Percentiles rank a stretch among this genome's conserved stretches.
These are phyloP conservation scores for Romanogobio albipinnatus DNA, from an alignment of 2,113 vertebrate genomes.

Conservation along the genomic window DNA sequence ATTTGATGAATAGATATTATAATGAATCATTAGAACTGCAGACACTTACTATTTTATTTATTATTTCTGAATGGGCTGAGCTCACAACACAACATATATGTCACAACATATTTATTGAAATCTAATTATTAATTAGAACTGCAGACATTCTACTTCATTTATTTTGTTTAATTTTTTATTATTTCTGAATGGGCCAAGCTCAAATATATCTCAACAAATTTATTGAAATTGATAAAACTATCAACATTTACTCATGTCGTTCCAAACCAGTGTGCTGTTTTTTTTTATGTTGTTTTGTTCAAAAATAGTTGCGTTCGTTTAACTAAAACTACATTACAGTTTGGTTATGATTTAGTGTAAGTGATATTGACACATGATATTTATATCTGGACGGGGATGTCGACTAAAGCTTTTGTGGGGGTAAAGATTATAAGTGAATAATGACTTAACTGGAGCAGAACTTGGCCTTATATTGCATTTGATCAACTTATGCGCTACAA, in stretches of 20 bases:
- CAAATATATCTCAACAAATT: not conserved
- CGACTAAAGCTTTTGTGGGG: not conserved
- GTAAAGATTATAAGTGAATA: too few species aligned
- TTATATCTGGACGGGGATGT: not conserved
- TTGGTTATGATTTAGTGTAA: not conserved
- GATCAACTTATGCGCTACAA: not conserved
- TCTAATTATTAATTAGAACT: too few species aligned
- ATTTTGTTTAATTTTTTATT: too few species aligned
- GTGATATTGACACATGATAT: not conserved
- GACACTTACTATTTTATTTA: too few species aligned
- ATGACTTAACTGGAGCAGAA: too few species aligned
- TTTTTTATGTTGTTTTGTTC: too few species aligned
- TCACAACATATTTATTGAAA: too few species aligned
- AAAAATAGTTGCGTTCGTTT: not conserved
- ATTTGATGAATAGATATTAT: too few species aligned
- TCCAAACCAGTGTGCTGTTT: not conserved
- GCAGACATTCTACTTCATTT: too few species aligned
- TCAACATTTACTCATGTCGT: not conserved
- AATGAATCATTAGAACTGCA: too few species aligned
- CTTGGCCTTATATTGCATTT: not conserved
- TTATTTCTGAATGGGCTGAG: not conserved
- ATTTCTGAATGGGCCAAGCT: not conserved
- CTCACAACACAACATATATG: too few species aligned
- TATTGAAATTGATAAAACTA: conserved; percentile 1
- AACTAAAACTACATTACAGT: not conserved